phyloP scores from a whole-genome alignment of 2,797 vertebrate species.

The Cygnus olor region DNA sequence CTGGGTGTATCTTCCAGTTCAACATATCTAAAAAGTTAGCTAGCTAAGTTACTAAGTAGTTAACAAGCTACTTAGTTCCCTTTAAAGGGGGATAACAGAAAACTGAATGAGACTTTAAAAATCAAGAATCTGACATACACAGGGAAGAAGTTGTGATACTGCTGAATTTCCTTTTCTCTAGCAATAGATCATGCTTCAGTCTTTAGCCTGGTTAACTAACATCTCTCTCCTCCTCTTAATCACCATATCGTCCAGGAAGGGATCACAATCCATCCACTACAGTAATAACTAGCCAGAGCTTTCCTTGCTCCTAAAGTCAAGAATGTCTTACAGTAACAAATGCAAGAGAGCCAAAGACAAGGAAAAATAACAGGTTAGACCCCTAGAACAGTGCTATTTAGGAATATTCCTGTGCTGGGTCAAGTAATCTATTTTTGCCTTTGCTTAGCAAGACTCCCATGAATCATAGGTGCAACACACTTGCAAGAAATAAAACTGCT shows the following conservation, averaged over 20 bases:
- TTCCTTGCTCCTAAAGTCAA: background rate
- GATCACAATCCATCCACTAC: background rate
- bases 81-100: background rate
- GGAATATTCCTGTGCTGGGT: background rate
- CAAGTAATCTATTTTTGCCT: background rate
- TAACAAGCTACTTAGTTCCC: background rate
- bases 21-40: background rate
- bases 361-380: background rate
- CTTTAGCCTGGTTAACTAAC: background rate
- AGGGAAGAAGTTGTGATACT: background rate
- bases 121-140: background rate
- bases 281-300: background rate
- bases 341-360: background rate
- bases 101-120: background rate
- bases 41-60: background rate
- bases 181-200: background rate
- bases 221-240: background rate
- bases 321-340: background rate
- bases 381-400: background rate
- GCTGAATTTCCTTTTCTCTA: background rate
- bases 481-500: background rate
- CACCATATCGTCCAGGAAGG: background rate
- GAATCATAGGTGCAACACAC: background rate
- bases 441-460: background rate
- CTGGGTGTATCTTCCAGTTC: no score